phyloP scores from a whole-genome alignment of 2,113 vertebrate species.

The Lontra canadensis region DNA sequence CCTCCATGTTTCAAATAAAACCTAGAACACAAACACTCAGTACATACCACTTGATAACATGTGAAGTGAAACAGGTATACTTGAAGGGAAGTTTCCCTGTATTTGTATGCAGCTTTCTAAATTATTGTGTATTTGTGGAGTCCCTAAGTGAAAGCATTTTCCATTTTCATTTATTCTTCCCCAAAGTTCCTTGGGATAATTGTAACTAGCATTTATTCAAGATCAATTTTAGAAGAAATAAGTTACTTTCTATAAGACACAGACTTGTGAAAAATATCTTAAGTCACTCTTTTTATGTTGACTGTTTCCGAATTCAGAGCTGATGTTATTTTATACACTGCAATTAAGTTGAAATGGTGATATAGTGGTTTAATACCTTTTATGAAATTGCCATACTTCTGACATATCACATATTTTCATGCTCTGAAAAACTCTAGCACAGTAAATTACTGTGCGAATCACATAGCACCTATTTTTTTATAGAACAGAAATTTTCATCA shows the following conservation, averaged over 20 bases:
- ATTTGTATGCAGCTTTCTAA: not conserved
- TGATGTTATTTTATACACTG: slow-evolving; percentile 57
- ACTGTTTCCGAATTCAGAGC: slow-evolving; percentile 61
- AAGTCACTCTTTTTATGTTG: slow-evolving; percentile 61
- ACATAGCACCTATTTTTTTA: slow-evolving; percentile 17
- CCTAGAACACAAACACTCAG: not conserved
- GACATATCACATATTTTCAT: slow-evolving; percentile 69
- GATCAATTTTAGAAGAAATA: slow-evolving; percentile 67
- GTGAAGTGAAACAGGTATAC: not conserved
- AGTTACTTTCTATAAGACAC: slow-evolving; percentile 49
- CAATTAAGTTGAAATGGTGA: slow-evolving; percentile 76
- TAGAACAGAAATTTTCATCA: slow-evolving; percentile 52
- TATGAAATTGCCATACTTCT: slow-evolving; percentile 71
- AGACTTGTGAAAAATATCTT: slow-evolving; percentile 58
- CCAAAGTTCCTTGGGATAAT: slow-evolving; percentile 55
- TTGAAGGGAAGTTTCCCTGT: not conserved
- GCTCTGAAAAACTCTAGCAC: slow-evolving; percentile 60
- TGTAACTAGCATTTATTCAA: slow-evolving; percentile 67
- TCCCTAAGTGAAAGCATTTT: slow-evolving; percentile 42
- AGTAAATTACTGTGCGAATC: slow-evolving; percentile 68
- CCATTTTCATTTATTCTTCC: slow-evolving; percentile 44
- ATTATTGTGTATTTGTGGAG: slow-evolving; percentile 38
- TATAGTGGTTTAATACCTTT: slow-evolving; percentile 74
- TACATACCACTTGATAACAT: not conserved
- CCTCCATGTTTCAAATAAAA: not conserved